These are phyloP conservation scores for Ennomos erosarius DNA, from an alignment of 2,888 invertebrate genomes.

Conservation along the genomic window DNA sequence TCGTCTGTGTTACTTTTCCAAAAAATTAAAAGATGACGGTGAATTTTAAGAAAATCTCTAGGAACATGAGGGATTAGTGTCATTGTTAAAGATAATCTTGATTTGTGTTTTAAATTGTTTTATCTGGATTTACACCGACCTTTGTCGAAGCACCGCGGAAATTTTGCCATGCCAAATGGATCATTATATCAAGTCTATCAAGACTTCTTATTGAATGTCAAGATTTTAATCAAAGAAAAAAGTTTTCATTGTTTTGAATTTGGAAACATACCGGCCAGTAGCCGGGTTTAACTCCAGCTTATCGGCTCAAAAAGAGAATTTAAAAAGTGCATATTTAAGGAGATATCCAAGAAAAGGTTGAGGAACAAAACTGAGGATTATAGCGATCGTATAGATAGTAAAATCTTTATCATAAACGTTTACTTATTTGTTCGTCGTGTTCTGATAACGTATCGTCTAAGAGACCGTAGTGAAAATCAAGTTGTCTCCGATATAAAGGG, in stretches of 20 bases:
- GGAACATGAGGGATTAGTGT: slow-evolving; percentile 45
- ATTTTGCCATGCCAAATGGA: background rate
- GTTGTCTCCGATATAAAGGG: slow-evolving; percentile 27
- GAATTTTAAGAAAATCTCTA: slow-evolving; percentile 33
- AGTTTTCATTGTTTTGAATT: background rate
- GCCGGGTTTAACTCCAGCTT: slow-evolving; percentile 45
- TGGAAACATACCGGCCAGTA: slow-evolving; percentile 12
- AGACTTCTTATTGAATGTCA: too few species aligned
- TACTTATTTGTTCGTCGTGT: slow-evolving; percentile 30
- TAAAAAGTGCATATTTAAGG: slow-evolving; percentile 23
- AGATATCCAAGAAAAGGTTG: slow-evolving; percentile 45
- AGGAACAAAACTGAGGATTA: slow-evolving; percentile 68
- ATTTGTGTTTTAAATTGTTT: slow-evolving; percentile 9
- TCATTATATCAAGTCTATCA: background rate
- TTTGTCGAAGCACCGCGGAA: background rate
- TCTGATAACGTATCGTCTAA: slow-evolving; percentile 43
- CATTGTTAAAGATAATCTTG: slow-evolving; percentile 15
- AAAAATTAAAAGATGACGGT: slow-evolving; percentile 8
- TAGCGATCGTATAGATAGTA: slow-evolving; percentile 42
- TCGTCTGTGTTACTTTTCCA: background rate
- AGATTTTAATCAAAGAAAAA: background rate
- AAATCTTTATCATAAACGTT: slow-evolving; percentile 24
- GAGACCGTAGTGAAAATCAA: slow-evolving; percentile 21
- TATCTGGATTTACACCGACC: slow-evolving; percentile 7
- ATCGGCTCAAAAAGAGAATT: slow-evolving; percentile 38